Conservation (phyloP, 2,888 invertebrate genomes). For the Callimorpha dominula region DNA sequence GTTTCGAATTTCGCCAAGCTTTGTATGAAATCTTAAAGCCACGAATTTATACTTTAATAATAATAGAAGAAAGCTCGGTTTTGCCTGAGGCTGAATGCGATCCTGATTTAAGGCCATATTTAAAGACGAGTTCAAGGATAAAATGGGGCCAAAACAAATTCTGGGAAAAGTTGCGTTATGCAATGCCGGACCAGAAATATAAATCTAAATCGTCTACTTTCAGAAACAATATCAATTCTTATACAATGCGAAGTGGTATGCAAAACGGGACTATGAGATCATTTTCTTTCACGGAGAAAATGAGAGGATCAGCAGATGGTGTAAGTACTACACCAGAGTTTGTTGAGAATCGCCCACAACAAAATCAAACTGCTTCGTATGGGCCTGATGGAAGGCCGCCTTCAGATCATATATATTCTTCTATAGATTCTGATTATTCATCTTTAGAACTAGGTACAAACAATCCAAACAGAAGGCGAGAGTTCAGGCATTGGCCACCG, state of each 20-base stretch:
- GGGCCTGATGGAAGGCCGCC: constrained; percentile 89
- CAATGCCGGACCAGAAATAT: constrained; percentile 91
- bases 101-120: constrained; percentile 94
- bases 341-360: constrained; percentile 71
- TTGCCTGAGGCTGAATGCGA: constrained; percentile 94
- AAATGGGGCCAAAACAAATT: constrained; percentile 96
- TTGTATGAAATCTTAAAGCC: constrained; percentile 95
- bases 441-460: constrained; percentile 90
- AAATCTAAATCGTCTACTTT: constrained; percentile 87
- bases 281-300: constrained; percentile 87
- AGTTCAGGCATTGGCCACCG: constrained; percentile 82
- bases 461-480: constrained; percentile 78
- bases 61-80: constrained; percentile 94
- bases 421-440: constrained; percentile 96
- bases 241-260: constrained; percentile 89
- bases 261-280: constrained; percentile 88
- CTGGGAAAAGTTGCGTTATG: constrained; percentile 96
- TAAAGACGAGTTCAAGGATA: constrained; percentile 94
- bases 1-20: constrained; percentile 95
- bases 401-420: constrained; percentile 96
- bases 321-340: constrained; percentile 89
- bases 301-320: constrained; percentile 71
- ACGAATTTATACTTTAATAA: constrained; percentile 93
- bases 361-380: constrained; percentile 77
- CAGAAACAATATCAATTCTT: constrained; percentile 93